These are phyloP conservation scores for Hipparchia sbordonii DNA, from an alignment of 2,888 invertebrate species.

Conservation along the genomic window DNA sequence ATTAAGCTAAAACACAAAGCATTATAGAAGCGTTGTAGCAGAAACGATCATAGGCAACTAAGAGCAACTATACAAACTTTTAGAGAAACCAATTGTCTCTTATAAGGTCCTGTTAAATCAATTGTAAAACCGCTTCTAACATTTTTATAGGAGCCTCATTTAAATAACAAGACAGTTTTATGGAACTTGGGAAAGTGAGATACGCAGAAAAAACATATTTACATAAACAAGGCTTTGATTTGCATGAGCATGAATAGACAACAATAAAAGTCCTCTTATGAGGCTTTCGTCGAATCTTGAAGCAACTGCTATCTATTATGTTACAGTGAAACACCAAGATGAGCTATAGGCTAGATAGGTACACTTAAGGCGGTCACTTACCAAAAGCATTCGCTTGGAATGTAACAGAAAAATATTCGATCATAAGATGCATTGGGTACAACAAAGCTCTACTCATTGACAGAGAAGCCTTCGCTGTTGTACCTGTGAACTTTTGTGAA, in stretches of 20 bases:
- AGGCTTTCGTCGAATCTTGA: background rate
- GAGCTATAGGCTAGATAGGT: background rate
- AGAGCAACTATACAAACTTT: background rate
- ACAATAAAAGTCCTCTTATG: background rate
- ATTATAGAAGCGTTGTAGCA: background rate
- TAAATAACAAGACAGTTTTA: background rate
- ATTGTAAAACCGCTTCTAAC: background rate
- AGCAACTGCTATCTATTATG: background rate
- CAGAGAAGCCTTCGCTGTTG: too few species aligned
- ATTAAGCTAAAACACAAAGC: constrained; percentile 12
- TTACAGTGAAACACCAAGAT: background rate
- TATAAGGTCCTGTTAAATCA: background rate
- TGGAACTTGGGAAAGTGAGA: background rate
- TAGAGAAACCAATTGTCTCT: background rate
- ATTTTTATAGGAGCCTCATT: background rate
- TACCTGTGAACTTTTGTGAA: too few species aligned
- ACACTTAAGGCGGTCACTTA: background rate
- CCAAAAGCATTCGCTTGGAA: too few species aligned
- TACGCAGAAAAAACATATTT: constrained; percentile 1
- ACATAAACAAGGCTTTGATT: background rate
- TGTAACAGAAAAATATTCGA: too few species aligned
- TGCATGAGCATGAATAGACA: background rate
- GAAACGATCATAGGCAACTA: background rate
- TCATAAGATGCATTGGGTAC: too few species aligned
- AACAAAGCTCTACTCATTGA: too few species aligned